Evolutionary conservation across 2,113 vertebrate genomes (phyloP).

Genomic region (Charina bottae): DNA sequence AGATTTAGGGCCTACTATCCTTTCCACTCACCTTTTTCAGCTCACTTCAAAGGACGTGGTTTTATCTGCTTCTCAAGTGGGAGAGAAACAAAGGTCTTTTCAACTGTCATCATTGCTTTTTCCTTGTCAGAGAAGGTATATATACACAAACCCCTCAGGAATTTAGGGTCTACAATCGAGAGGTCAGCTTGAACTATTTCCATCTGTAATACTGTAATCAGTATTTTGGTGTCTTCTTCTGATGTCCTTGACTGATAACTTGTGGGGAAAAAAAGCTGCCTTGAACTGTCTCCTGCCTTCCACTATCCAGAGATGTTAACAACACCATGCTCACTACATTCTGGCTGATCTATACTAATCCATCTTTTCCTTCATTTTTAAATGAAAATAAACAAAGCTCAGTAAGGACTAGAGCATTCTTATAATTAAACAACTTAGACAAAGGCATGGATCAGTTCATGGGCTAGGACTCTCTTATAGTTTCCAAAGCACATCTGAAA

Average conservation of each 20-base stretch:
- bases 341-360: neutral
- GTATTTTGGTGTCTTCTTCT: neutral
- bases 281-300: neutral
- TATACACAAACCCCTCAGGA: neutral
- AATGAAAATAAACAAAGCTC: constrained; percentile 36
- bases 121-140: neutral
- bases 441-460: constrained; percentile 43
- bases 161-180: neutral
- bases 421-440: neutral
- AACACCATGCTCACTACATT: neutral
- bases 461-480: constrained; percentile 12
- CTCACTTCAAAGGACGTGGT: constrained; percentile 25
- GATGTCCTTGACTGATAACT: neutral
- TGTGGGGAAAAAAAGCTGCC: neutral
- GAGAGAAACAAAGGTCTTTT: constrained; percentile 2
- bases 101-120: constrained; percentile 28
- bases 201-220: neutral
- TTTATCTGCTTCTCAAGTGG: constrained; percentile 24
- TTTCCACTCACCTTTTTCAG: neutral
- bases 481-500: constrained; percentile 41
- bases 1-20: constrained; percentile 7
- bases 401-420: neutral
- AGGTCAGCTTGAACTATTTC: constrained; percentile 24
- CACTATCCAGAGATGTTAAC: constrained; percentile 20
- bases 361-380: constrained; percentile 26